Conservation (phyloP, 2,888 invertebrate species). For the Dasypogon diadema region DNA sequence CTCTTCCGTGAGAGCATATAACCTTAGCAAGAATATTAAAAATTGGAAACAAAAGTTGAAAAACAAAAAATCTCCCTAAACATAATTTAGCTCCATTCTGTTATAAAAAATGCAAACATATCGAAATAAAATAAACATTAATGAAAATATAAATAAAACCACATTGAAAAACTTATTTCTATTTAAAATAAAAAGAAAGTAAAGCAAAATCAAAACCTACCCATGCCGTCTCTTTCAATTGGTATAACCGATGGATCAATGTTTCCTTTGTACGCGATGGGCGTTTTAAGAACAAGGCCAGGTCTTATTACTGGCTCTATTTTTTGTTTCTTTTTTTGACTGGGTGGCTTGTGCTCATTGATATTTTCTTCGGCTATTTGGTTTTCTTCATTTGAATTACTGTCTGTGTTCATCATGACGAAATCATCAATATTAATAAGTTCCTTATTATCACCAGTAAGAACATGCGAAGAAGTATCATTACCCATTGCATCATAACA, state of each 20-base stretch:
- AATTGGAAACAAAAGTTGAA: no score
- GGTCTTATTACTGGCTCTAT: conserved; percentile 82
- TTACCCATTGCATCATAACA: conserved; percentile 61
- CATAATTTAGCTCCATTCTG: no score
- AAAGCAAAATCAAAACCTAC: conserved; percentile 70
- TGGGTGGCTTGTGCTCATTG: conserved; percentile 31
- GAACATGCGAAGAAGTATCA: conserved; percentile 55
- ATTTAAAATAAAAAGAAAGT: conserved; percentile 53
- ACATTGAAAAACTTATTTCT: conserved; percentile 30
- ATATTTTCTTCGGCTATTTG: conserved; percentile 40
- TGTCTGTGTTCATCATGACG: conserved; percentile 65
- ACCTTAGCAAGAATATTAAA: no score
- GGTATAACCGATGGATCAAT: conserved; percentile 89
- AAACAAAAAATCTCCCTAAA: no score
- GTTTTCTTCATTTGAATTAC: conserved; percentile 65
- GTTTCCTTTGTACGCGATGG: conserved; percentile 82
- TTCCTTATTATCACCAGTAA: conserved; percentile 64
- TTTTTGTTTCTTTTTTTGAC: conserved; percentile 69
- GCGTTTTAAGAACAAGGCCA: conserved; percentile 80
- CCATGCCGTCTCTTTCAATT: conserved; percentile 89
- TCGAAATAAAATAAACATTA: no score
- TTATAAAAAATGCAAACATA: no score
- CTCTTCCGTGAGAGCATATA: no score
- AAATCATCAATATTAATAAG: conserved; percentile 68
- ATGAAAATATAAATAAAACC: no score